phyloP scores from a whole-genome alignment of 2,113 vertebrate genomes.

The Tragelaphus strepsiceros region DNA sequence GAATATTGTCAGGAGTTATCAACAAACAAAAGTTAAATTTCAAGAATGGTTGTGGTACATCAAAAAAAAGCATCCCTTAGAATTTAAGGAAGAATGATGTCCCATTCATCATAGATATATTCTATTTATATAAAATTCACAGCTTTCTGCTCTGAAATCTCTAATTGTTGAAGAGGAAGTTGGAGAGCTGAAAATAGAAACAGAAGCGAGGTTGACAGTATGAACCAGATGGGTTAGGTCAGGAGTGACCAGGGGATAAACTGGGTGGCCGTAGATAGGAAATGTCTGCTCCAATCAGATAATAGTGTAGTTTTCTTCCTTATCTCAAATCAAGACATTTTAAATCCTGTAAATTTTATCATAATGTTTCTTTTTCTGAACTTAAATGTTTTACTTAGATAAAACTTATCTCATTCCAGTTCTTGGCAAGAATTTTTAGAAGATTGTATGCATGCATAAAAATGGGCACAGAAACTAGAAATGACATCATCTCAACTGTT shows the following conservation, averaged over 20 bases:
- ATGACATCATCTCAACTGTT: slow-evolving; percentile 13
- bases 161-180: neutral
- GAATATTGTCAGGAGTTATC: neutral
- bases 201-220: neutral
- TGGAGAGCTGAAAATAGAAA: neutral
- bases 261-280: neutral
- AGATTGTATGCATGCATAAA: neutral
- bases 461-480: neutral
- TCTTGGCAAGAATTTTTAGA: neutral
- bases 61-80: neutral
- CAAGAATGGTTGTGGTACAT: neutral
- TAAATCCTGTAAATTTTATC: neutral
- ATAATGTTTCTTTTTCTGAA: slow-evolving; percentile 21
- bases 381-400: slow-evolving; percentile 31
- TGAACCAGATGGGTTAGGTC: neutral
- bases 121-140: neutral
- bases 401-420: neutral
- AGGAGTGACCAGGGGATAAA: neutral
- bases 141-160: neutral
- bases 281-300: neutral
- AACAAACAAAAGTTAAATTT: neutral
- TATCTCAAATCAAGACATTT: neutral
- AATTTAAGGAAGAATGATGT: neutral
- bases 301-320: neutral
- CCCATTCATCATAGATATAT: neutral